Percentiles rank a stretch among this genome's conserved stretches.
These are phyloP conservation scores for Papilio dardanus DNA, from an alignment of 1,140 invertebrate genomes.

Conservation along the genomic window DNA sequence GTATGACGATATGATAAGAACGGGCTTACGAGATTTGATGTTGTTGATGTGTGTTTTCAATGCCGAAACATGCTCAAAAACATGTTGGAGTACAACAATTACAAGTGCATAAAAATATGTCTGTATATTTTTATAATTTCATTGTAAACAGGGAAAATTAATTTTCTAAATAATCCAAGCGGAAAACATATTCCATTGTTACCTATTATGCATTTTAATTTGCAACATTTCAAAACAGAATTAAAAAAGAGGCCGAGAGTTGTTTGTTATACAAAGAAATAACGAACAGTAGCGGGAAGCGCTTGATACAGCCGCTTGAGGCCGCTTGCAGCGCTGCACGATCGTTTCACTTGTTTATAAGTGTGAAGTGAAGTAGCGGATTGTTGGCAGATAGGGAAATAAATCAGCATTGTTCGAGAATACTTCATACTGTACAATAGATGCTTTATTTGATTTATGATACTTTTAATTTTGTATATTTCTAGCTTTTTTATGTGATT, in stretches of 20 bases:
- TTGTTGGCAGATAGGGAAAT: neutral
- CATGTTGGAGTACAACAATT: too few species aligned
- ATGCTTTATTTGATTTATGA: neutral
- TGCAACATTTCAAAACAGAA: constrained; percentile 2
- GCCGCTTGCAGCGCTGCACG: constrained; percentile 1
- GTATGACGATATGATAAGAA: constrained; percentile 5
- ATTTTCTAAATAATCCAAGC: neutral
- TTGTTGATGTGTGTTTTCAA: neutral
- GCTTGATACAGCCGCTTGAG: constrained; percentile 20
- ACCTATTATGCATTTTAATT: constrained; percentile 7
- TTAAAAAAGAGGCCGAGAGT: neutral
- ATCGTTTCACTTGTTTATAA: constrained; percentile 22
- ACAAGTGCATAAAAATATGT: neutral
- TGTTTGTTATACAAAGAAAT: neutral
- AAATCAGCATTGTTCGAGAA: constrained; percentile 6
- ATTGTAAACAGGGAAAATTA: neutral
- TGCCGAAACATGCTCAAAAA: neutral
- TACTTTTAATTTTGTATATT: neutral
- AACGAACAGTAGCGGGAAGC: constrained; percentile 1
- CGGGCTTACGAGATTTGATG: neutral
- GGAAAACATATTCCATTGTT: neutral
- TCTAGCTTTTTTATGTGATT: neutral
- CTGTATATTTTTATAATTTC: neutral
- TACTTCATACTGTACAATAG: neutral
- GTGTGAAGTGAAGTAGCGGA: constrained; percentile 11